Base-by-base conservation (phyloP, 2,888 invertebrate genomes). In the Sympetrum striolatum region DNA sequence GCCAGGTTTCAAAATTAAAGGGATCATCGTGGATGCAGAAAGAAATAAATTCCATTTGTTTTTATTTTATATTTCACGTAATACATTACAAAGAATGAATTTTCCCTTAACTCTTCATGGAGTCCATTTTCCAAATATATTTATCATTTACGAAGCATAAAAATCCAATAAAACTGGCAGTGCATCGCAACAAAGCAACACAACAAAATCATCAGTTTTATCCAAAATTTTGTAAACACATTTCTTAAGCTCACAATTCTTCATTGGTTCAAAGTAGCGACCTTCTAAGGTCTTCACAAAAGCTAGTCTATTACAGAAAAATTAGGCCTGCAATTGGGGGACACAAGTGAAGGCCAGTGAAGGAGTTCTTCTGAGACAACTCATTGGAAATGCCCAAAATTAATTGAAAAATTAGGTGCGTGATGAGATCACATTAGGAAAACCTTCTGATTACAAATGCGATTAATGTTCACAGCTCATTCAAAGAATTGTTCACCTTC, bases 81-180 rank as follows among this genome's bases (percentile, higher is more conserved):
- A 86, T 86, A 86, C 86, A 64, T 86, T 60, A 86, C 86, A 86
- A 86, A 60, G 86, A 86, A 60, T 60, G 60, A 86, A 86, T 86
- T 86, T 64, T 86, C 58, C 86, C 86, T 64, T 12, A 60, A 25
- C 60, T 86, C 86, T 35, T 15, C 60, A 37, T 15, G 58, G 82
- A 60, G 86, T n/a, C n/a, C 86, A 86, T 86, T 86, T 86, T 60
- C 86, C 60, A 86, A 86, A 86, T 22, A 60, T 64, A 53, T 53
- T 53, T n/a, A n/a, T n/a, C n/a, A n/a, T n/a, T 53, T 53, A 86
- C n/a, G 37, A 86, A 86, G 86, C 86, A 86, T 60, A 60, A 60
- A 60, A 60, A 86, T 86, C 39, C 37, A 86, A 86, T 37, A 86
- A 86, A 64, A 64, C 15, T 86, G 86, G 86, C 86, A 86, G 86